A percentile compares a stretch with the other conserved stretches of the same genome.
These are phyloP conservation scores for Himalopsyche tibetana DNA, from an alignment of 2,888 invertebrate species.

Conservation along the genomic window DNA sequence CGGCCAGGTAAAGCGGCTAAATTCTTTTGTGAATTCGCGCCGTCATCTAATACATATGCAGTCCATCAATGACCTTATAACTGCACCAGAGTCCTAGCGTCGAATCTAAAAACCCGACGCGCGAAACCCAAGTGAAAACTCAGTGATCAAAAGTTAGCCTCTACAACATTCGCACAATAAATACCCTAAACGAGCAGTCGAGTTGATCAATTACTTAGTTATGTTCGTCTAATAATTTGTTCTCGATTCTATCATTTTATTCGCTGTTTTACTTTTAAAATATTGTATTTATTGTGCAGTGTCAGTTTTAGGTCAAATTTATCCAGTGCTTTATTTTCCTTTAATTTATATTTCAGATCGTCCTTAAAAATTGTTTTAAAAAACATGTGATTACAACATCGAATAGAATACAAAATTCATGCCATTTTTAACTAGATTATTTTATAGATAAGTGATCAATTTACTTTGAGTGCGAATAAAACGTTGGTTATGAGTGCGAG, in stretches of 20 bases:
- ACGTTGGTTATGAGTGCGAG: not conserved
- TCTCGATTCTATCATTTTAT: too few relatives aligned
- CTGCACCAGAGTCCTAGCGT: not conserved
- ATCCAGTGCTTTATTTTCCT: not conserved
- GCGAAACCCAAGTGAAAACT: slow-evolving; percentile 14
- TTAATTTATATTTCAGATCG: slow-evolving; percentile 44
- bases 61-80: not conserved
- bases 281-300: slow-evolving; percentile 24
- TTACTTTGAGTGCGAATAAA: not conserved
- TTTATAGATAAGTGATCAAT: not conserved
- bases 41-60: not conserved
- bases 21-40: not conserved
- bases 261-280: too few relatives aligned
- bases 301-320: not conserved
- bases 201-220: too few relatives aligned
- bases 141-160: not conserved
- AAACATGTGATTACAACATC: slow-evolving; percentile 54
- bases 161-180: slow-evolving; percentile 13
- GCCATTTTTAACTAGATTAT: slow-evolving; percentile 24
- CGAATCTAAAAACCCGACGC: not conserved
- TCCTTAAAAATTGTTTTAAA: slow-evolving; percentile 36
- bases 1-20: not conserved
- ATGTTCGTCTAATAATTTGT: too few relatives aligned
- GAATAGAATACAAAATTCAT: slow-evolving; percentile 44
- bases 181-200: not conserved